A percentile compares a stretch with the other conserved stretches of the same genome.
Conservation (phyloP, 1,140 invertebrate genomes). For the Maconellicoccus hirsutus region DNA sequence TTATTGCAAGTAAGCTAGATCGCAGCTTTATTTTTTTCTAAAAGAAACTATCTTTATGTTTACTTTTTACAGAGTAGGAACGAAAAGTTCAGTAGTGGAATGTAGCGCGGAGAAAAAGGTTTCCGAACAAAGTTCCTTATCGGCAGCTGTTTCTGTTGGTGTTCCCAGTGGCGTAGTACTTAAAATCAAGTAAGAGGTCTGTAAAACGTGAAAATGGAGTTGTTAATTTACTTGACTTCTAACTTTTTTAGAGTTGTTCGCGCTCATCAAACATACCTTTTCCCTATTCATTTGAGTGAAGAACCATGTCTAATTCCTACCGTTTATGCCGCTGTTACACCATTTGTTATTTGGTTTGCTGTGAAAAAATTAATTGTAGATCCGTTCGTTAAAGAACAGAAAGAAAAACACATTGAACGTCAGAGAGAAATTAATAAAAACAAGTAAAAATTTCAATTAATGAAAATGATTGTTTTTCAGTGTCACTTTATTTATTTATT, state of each 20-base stretch:
- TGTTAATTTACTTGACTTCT: too few species aligned
- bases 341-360: constrained; percentile 63
- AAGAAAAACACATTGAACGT: constrained; percentile 59
- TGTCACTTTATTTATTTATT: constrained; percentile 13
- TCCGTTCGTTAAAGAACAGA: constrained; percentile 66
- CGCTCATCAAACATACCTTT: constrained; percentile 75
- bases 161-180: constrained; percentile 75
- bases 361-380: constrained; percentile 78
- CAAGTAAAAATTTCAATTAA: constrained; percentile 36
- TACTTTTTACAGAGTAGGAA: constrained; percentile 52
- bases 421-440: constrained; percentile 59
- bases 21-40: constrained; percentile 28
- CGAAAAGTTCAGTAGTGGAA: constrained; percentile 72
- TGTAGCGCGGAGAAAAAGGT: constrained; percentile 89
- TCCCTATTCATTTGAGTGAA: constrained; percentile 83
- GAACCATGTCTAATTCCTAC: constrained; percentile 77
- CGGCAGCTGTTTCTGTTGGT: constrained; percentile 70
- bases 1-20: constrained; percentile 56
- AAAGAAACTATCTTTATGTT: constrained; percentile 30
- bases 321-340: constrained; percentile 84
- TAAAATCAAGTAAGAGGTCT: constrained; percentile 59
- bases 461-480: background rate
- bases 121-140: constrained; percentile 76
- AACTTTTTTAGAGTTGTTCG: constrained; percentile 54
- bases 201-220: background rate